These are phyloP conservation scores for Mus spretus DNA, from an alignment of 2,797 vertebrate species.

Conservation along the genomic window DNA sequence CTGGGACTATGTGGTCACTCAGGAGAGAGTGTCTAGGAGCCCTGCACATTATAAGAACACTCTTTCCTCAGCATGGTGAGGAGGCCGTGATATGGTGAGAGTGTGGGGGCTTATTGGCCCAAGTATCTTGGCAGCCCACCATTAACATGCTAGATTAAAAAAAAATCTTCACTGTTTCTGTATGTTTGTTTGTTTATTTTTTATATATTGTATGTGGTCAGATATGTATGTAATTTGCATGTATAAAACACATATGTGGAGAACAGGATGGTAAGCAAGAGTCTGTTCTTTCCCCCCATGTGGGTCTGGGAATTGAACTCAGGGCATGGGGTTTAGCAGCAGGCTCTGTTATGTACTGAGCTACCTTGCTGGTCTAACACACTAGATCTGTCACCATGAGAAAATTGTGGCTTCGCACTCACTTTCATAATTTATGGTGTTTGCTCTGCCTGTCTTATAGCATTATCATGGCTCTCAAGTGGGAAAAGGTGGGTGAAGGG, in stretches of 20 bases:
- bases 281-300: neutral
- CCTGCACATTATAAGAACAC: accelerated
- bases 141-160: neutral
- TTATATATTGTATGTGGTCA: neutral
- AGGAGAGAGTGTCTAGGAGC: neutral
- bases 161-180: neutral
- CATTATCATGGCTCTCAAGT: neutral
- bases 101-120: neutral
- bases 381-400: neutral
- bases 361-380: neutral
- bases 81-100: accelerated
- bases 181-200: neutral
- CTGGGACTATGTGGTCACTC: neutral
- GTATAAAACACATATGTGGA: neutral
- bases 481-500: neutral
- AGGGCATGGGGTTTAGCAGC: neutral
- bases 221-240: neutral
- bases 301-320: neutral
- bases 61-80: neutral
- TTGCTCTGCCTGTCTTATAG: neutral
- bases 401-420: neutral
- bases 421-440: neutral
- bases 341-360: neutral
- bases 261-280: neutral
- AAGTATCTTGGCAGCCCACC: neutral